These are phyloP conservation scores for Miniopterus natalensis DNA, from an alignment of 2,113 vertebrate genomes.

Conservation along the genomic window DNA sequence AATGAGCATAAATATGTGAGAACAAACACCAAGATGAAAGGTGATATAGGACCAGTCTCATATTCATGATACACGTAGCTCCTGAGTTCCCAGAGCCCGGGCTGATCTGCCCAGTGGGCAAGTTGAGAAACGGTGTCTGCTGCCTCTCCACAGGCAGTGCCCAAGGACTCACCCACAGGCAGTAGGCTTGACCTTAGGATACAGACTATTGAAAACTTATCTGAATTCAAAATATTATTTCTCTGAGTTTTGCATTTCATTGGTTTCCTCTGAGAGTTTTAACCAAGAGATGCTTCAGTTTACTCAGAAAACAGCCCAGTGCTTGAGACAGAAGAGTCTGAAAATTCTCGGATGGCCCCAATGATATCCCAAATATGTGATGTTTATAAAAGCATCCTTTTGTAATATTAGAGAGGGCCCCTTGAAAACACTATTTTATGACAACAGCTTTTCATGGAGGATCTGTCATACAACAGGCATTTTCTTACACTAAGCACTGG, in stretches of 20 bases:
- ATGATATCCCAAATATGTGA: background rate
- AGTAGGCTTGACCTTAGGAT: background rate
- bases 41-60: background rate
- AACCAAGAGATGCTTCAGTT: conserved; percentile 13
- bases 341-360: background rate
- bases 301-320: background rate
- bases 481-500: background rate
- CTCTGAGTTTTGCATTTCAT: conserved; percentile 33
- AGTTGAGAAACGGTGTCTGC: background rate
- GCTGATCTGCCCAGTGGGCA: background rate
- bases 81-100: background rate
- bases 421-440: conserved; percentile 34
- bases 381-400: conserved; percentile 36
- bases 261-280: conserved; percentile 37
- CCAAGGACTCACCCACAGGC: background rate
- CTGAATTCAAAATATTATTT: conserved; percentile 51
- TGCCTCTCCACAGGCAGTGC: background rate
- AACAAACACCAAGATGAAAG: background rate
- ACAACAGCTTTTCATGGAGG: background rate
- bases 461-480: background rate
- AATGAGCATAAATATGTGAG: background rate
- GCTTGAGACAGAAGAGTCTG: conserved; percentile 25
- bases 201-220: background rate
- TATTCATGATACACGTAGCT: background rate
- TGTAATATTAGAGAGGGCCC: conserved; percentile 2